Evolutionary conservation across 2,888 invertebrate species (phyloP), one percentile per base, ranked within the genome.

Genomic region (Melinopterus prodromus): DNA sequence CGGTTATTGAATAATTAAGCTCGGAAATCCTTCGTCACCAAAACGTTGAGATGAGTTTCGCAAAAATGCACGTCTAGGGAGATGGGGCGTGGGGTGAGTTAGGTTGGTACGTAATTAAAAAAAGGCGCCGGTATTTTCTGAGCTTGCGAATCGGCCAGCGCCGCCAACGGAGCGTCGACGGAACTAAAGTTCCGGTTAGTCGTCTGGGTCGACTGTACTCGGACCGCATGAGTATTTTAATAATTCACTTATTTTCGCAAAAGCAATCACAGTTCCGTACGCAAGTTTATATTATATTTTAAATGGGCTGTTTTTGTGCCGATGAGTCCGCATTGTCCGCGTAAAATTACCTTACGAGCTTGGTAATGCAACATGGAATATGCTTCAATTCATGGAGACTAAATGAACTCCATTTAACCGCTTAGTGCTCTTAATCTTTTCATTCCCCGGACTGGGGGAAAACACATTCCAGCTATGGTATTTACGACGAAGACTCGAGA

Each of bases 221-320:
- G 53, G 53, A 76, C 72, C 71, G 76, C 78, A 78, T 79, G 79
- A 79, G 78, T 81, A 83, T 84, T 84, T 85, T 84, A 85, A 86
- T 86, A 85, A 85, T 86, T 86, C 84, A 86, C 85, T 84, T 85
- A 85, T 85, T 84, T 84, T 84, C 83, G 83, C 85, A 82, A 84
- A 86, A 84, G 85, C 85, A 85, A 85, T 85, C 85, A 85, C 81
- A 84, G 84, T 84, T 84, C 53, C 82, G 83, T 83, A 82, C 83
- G 84, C 83, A 84, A 83, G 81, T 84, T 84, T 78, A 78, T 80
- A 84, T 83, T 83, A 84, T 83, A 83, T 83, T 84, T 84, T 84
- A 84, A 83, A 83, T 82, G 84, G 80, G 71, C 80, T 81, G 77
- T 80, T 79, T 84, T 84, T 84, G 84, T 84, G 81, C 82, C 82